Percentiles rank a stretch among this genome's conserved stretches.
phyloP scores from a whole-genome alignment of 92 coral and sea anemone genomes.

The Paramuricea clavata region DNA sequence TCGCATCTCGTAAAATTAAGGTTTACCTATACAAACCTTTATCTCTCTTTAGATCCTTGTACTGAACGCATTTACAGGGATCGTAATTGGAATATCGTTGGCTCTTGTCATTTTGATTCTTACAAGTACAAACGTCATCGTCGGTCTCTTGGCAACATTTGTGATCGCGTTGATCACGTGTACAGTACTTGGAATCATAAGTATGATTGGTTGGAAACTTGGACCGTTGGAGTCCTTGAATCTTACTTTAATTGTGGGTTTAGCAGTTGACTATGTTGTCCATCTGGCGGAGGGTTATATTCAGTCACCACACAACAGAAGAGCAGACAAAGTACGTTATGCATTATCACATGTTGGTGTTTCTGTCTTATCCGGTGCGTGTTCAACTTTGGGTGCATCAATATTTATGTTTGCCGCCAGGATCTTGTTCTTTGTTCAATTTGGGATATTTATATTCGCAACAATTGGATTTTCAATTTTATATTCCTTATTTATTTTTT shows the following conservation, averaged over 20 bases:
- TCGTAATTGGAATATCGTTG: conserved; percentile 81
- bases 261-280: conserved; percentile 98
- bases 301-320: neutral
- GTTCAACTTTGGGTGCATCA: conserved; percentile 91
- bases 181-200: conserved; percentile 89
- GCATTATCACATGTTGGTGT: conserved; percentile 86
- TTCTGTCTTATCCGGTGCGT: conserved; percentile 93
- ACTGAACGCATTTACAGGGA: conserved; percentile 88
- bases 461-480: conserved; percentile 91
- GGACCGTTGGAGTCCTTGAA: conserved; percentile 91
- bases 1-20: no score
- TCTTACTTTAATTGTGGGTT: conserved; percentile 93
- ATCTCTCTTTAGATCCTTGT: conserved; percentile 75
- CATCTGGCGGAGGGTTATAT: conserved; percentile 98
- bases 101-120: conserved; percentile 80
- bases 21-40: no score
- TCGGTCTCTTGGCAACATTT: conserved; percentile 87
- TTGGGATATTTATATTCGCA: conserved; percentile 92
- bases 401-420: conserved; percentile 96
- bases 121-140: conserved; percentile 95
- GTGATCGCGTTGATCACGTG: conserved; percentile 85
- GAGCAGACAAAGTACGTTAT: conserved; percentile 77
- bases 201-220: conserved; percentile 93
- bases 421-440: conserved; percentile 93
- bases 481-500: conserved; percentile 83